Conservation (phyloP, 1,140 invertebrate genomes). For the Lepidurus packardi region DNA sequence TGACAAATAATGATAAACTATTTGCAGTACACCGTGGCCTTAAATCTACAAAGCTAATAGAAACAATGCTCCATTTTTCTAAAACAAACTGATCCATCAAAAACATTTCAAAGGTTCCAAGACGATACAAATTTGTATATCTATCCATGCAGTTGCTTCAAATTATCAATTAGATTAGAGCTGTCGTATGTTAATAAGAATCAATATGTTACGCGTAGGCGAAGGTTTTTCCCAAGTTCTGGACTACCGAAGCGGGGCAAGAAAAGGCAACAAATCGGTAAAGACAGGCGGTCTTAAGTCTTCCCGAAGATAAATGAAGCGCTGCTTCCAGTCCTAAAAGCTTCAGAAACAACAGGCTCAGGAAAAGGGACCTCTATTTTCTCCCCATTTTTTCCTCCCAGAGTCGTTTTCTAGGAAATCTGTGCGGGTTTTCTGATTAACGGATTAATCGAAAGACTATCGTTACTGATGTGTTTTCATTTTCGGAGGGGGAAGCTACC, state of each 20-base stretch:
- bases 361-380: not conserved
- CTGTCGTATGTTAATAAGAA: not conserved
- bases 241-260: not conserved
- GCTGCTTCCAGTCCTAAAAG: not conserved
- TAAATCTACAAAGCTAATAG: too few species aligned
- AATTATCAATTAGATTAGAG: not conserved
- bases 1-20: too few species aligned
- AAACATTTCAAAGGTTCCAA: too few species aligned
- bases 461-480: not conserved
- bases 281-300: constrained; percentile 8
- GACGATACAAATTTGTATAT: too few species aligned
- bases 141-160: too few species aligned
- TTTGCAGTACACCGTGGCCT: too few species aligned
- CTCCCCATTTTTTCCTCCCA: not conserved
- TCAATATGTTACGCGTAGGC: not conserved
- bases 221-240: not conserved
- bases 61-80: too few species aligned
- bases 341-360: not conserved
- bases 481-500: not conserved
- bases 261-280: not conserved
- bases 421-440: not conserved
- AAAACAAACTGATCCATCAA: too few species aligned
- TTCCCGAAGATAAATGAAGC: constrained; percentile 6
- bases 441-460: not conserved
- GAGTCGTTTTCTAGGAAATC: not conserved